These are phyloP conservation scores for Eristalis intricaria DNA, from an alignment of 2,888 invertebrate species.

Conservation along the genomic window DNA sequence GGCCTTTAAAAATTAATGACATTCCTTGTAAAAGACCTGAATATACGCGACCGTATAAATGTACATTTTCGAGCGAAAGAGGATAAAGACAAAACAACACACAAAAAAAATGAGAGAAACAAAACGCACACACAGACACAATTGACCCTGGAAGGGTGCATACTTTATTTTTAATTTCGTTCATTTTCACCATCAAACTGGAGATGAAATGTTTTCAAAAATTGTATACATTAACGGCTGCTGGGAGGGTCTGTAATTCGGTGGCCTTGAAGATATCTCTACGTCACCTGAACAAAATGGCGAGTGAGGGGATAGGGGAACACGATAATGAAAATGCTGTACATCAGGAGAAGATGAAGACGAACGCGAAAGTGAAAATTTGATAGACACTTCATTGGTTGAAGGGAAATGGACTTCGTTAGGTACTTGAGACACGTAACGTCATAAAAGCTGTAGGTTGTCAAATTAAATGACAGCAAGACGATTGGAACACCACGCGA, in stretches of 20 bases:
- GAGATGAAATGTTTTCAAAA: conserved; percentile 1
- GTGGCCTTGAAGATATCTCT: neutral
- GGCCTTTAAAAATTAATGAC: conserved; percentile 37
- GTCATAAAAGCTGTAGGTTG: conserved; percentile 24
- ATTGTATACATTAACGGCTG: neutral
- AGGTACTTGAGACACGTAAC: conserved; percentile 39
- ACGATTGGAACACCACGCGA: neutral
- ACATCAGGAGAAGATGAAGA: conserved; percentile 47
- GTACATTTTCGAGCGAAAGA: neutral
- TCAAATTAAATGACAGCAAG: conserved; percentile 24
- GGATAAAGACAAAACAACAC: neutral
- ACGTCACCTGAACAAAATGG: conserved; percentile 17
- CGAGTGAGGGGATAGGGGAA: too few species aligned
- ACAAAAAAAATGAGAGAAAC: neutral
- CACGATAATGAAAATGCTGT: conserved; percentile 32
- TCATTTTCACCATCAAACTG: conserved; percentile 14
- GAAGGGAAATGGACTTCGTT: conserved; percentile 20
- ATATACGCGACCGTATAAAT: conserved; percentile 2
- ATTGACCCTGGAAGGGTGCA: conserved; percentile 6
- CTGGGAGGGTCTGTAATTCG: neutral
- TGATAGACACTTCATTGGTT: conserved; percentile 50
- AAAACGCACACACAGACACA: neutral
- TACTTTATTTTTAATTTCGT: conserved; percentile 18
- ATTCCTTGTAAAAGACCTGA: conserved; percentile 13
- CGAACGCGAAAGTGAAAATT: conserved; percentile 54